These are phyloP conservation scores for Plodia interpunctella DNA, from an alignment of 1,140 invertebrate species.

Conservation along the genomic window DNA sequence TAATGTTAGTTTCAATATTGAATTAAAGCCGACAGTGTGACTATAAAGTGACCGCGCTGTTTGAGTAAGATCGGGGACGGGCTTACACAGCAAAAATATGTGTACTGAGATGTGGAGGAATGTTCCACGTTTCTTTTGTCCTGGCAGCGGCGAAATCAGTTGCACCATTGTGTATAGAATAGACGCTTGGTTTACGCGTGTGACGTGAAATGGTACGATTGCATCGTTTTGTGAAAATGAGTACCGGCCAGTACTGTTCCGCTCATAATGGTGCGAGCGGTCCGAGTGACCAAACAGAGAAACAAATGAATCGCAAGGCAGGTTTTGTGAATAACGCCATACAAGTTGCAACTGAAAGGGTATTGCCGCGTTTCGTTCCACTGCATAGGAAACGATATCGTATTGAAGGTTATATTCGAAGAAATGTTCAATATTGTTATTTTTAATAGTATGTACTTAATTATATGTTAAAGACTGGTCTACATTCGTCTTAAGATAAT, in stretches of 20 bases:
- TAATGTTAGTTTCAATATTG: slow-evolving; percentile 52
- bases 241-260: background rate
- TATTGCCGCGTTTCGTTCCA: background rate
- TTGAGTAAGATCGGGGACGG: slow-evolving; percentile 25
- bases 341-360: slow-evolving; percentile 2
- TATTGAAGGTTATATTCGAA: background rate
- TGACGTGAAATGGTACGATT: slow-evolving; percentile 33
- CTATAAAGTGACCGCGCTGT: slow-evolving; percentile 34
- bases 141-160: slow-evolving; percentile 26
- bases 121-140: slow-evolving; percentile 35
- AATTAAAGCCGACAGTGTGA: slow-evolving; percentile 38
- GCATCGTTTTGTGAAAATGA: slow-evolving; percentile 20
- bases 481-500: no score
- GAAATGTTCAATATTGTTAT: background rate
- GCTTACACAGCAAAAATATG: slow-evolving; percentile 31
- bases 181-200: slow-evolving; percentile 17
- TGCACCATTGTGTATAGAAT: slow-evolving; percentile 21
- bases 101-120: slow-evolving; percentile 26
- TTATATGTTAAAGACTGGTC: no score
- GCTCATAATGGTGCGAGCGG: background rate
- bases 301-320: slow-evolving; percentile 1
- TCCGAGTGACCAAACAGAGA: background rate
- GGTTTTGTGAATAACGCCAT: slow-evolving; percentile 3
- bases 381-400: background rate
- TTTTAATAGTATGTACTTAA: no score